A percentile compares a stretch with the other conserved stretches of the same genome.
Conservation (phyloP, 2,888 invertebrate species). For the Auanema sp. region DNA sequence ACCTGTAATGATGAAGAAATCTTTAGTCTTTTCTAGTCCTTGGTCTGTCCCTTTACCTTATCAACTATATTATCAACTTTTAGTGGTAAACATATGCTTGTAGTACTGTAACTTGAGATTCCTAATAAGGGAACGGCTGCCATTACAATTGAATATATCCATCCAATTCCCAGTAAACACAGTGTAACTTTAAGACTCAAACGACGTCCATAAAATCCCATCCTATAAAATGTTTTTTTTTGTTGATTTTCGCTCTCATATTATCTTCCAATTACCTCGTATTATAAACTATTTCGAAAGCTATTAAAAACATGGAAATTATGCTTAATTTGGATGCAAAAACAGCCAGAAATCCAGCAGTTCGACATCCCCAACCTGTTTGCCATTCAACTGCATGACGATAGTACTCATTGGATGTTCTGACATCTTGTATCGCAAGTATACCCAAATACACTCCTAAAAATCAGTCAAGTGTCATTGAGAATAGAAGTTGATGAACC, state of each 20-base stretch:
- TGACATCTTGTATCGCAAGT: slow-evolving; percentile 91
- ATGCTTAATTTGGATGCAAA: slow-evolving; percentile 89
- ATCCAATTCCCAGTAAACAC: slow-evolving; percentile 66
- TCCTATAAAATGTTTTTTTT: slow-evolving; percentile 61
- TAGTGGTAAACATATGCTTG: slow-evolving; percentile 93
- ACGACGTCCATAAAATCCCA: slow-evolving; percentile 85
- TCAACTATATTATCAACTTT: slow-evolving; percentile 81
- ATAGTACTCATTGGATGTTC: slow-evolving; percentile 90
- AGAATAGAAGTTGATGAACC: slow-evolving; percentile 68
- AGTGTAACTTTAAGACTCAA: slow-evolving; percentile 66
- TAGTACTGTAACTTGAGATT: slow-evolving; percentile 89
- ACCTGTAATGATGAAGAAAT: slow-evolving; percentile 18
- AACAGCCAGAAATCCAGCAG: slow-evolving; percentile 90
- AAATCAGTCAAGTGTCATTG: not conserved
- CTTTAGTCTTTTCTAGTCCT: not conserved
- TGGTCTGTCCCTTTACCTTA: slow-evolving; percentile 67
- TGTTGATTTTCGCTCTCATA: slow-evolving; percentile 1
- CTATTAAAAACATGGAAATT: slow-evolving; percentile 89
- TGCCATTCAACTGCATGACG: slow-evolving; percentile 97
- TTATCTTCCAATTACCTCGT: slow-evolving; percentile 33
- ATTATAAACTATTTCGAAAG: slow-evolving; percentile 62
- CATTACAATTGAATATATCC: slow-evolving; percentile 70
- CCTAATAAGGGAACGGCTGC: slow-evolving; percentile 86
- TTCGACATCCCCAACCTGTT: slow-evolving; percentile 81
- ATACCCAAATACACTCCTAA: slow-evolving; percentile 80